phyloP scores from a whole-genome alignment of 1,140 invertebrate genomes.

The Neomicropteryx cornuta region DNA sequence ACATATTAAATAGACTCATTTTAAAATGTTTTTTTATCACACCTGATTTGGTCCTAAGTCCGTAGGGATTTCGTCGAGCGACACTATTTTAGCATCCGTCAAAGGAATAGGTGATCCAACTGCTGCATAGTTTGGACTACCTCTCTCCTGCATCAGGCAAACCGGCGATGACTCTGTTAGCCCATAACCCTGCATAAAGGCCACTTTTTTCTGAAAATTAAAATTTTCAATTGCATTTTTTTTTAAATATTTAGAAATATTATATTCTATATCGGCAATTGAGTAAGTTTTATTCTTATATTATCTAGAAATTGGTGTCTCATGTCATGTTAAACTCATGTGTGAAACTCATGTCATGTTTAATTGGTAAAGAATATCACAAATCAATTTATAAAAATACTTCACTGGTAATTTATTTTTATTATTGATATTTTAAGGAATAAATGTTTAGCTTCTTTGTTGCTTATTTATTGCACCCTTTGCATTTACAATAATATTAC shows the following conservation, averaged over 20 bases:
- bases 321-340: too few relatives aligned
- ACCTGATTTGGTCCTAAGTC: constrained; percentile 47
- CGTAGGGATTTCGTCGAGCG: constrained; percentile 41
- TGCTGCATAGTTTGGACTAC: constrained; percentile 37
- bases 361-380: constrained; percentile 4
- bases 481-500: neutral
- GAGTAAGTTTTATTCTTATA: too few relatives aligned
- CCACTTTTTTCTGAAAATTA: constrained; percentile 24
- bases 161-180: constrained; percentile 50
- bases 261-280: constrained; percentile 8
- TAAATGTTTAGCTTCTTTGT: too few relatives aligned
- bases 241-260: neutral
- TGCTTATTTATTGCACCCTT: neutral
- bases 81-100: constrained; percentile 53
- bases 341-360: constrained; percentile 4
- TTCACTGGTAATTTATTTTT: constrained; percentile 15
- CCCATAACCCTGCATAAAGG: constrained; percentile 47
- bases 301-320: constrained; percentile 17
- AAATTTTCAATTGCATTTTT: constrained; percentile 7
- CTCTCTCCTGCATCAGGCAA: constrained; percentile 21
- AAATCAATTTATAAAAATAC: constrained; percentile 1
- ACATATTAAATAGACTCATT: too few relatives aligned
- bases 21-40: constrained; percentile 4
- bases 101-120: constrained; percentile 48
- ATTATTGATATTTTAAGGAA: neutral